Percentiles rank a stretch among this genome's conserved stretches.
phyloP scores from a whole-genome alignment of 2,113 vertebrate species.

The Alaudala cheleensis region DNA sequence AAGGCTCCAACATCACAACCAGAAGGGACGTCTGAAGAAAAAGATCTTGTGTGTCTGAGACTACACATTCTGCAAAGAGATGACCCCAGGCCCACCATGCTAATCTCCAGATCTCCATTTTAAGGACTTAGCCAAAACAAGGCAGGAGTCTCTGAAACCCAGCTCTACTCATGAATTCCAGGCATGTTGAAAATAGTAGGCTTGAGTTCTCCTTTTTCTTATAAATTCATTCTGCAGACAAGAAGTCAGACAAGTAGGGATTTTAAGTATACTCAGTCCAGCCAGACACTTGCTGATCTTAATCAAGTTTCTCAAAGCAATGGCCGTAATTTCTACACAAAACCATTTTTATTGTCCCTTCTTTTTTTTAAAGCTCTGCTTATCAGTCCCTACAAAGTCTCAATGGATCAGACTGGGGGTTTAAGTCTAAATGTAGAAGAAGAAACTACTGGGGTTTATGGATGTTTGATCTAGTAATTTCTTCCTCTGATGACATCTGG shows the following conservation, averaged over 20 bases:
- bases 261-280: slow-evolving; percentile 31
- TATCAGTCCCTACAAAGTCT: background rate
- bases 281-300: slow-evolving; percentile 22
- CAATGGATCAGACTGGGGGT: background rate
- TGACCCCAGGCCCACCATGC: slow-evolving; percentile 32
- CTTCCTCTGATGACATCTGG: background rate
- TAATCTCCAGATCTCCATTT: slow-evolving; percentile 48
- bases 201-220: slow-evolving; percentile 43
- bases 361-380: background rate
- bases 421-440: background rate
- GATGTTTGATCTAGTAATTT: background rate
- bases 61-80: background rate
- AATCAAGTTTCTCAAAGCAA: background rate
- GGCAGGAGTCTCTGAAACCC: slow-evolving; percentile 29
- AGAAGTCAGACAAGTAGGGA: slow-evolving; percentile 21
- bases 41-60: background rate
- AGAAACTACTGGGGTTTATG: background rate
- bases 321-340: background rate
- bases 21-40: slow-evolving; percentile 25
- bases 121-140: slow-evolving; percentile 47
- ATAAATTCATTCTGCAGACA: slow-evolving; percentile 49
- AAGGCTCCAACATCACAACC: slow-evolving; percentile 24
- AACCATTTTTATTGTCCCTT: background rate
- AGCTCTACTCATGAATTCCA: slow-evolving; percentile 32
- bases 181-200: background rate